phyloP scores from a whole-genome alignment of 2,797 vertebrate species.

The Denticeps clupeoides region DNA sequence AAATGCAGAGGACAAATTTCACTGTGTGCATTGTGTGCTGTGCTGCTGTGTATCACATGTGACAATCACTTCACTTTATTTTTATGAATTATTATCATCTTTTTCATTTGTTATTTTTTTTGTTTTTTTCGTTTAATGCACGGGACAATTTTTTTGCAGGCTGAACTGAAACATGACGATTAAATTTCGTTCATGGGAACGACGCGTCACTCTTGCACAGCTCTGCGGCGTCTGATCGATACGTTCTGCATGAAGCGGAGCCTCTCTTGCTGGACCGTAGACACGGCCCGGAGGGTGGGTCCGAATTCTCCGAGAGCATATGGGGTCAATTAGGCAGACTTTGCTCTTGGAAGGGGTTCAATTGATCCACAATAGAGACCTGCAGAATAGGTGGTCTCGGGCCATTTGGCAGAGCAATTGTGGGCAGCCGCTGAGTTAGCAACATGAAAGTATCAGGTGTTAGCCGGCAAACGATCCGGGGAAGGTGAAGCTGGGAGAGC shows the following conservation, averaged over 20 bases:
- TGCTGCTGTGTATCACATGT: too few species aligned
- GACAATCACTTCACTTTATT: too few species aligned
- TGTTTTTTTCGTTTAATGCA: constrained; percentile 8
- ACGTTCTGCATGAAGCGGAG: constrained; percentile 27
- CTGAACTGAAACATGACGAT: not conserved
- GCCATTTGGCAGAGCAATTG: constrained; percentile 60
- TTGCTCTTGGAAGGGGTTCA: constrained; percentile 55
- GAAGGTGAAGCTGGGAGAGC: constrained; percentile 47
- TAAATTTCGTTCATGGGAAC: constrained; percentile 9
- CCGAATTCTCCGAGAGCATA: constrained; percentile 54
- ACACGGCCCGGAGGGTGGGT: constrained; percentile 41
- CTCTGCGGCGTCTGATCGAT: constrained; percentile 29
- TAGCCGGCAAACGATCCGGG: constrained; percentile 59
- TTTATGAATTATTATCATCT: constrained; percentile 30
- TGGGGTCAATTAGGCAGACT: constrained; percentile 59
- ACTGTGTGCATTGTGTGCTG: too few species aligned
- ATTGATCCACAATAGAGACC: constrained; percentile 50
- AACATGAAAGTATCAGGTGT: constrained; percentile 62
- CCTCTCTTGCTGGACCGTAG: constrained; percentile 28
- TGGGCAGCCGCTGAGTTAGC: constrained; percentile 46
- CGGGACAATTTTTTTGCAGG: too few species aligned
- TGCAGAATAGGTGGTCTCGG: constrained; percentile 59
- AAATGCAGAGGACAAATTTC: too few species aligned
- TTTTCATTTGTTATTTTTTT: constrained; percentile 10
- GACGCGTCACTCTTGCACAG: constrained; percentile 20